Conservation (phyloP, 2,113 vertebrate species). For the Oriolus oriolus region DNA sequence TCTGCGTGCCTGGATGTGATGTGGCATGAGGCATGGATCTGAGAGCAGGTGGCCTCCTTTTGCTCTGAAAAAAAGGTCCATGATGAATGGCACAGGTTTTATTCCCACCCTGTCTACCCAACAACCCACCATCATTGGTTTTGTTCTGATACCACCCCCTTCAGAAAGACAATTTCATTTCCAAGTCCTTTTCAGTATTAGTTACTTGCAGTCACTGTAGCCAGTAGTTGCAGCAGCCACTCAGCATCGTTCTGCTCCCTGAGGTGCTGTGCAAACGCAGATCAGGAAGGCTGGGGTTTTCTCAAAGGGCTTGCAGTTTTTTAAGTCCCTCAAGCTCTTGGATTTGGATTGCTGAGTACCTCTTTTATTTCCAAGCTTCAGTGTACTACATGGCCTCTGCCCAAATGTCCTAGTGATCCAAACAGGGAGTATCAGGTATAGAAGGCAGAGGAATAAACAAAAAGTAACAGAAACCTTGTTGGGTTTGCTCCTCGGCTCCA, state of each 20-base stretch:
- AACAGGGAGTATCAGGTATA: background rate
- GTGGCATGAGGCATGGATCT: background rate
- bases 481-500: background rate
- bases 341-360: background rate
- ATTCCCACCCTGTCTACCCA: background rate
- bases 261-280: background rate
- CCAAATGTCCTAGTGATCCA: background rate
- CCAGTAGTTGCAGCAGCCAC: background rate
- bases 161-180: background rate
- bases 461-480: background rate
- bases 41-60: background rate
- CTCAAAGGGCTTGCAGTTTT: background rate
- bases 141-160: background rate
- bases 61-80: background rate
- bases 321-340: background rate
- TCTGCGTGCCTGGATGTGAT: background rate
- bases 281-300: background rate
- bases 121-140: fast-evolving
- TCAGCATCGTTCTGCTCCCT: background rate
- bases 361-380: background rate
- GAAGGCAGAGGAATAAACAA: background rate
- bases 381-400: background rate
- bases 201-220: background rate
- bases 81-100: background rate
- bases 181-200: background rate